Evolutionary conservation across 2,888 invertebrate species (phyloP).

Genomic region (Atrina japonica): DNA sequence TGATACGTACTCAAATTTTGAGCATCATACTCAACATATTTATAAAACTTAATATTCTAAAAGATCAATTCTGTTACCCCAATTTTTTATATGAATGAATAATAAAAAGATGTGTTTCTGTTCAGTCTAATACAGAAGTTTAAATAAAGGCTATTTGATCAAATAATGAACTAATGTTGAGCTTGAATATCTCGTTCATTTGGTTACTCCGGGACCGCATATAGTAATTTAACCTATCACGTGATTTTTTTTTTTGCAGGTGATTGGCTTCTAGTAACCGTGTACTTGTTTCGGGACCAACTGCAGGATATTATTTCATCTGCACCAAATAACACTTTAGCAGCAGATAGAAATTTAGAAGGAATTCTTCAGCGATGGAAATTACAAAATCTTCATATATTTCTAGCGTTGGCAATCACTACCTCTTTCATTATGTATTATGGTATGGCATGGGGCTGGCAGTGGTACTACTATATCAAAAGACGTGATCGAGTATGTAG

Average conservation of each 20-base stretch:
- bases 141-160: too few relatives aligned
- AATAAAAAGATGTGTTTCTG: too few relatives aligned
- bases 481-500: slow-evolving; percentile 30
- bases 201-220: too few relatives aligned
- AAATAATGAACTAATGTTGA: too few relatives aligned
- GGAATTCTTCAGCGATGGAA: slow-evolving; percentile 34
- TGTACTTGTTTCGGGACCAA: slow-evolving; percentile 84
- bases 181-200: too few relatives aligned
- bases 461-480: slow-evolving; percentile 86
- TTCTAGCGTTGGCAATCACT: slow-evolving; percentile 71
- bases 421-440: slow-evolving; percentile 85
- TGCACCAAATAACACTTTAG: not conserved
- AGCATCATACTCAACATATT: too few relatives aligned
- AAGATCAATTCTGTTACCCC: too few relatives aligned
- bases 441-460: slow-evolving; percentile 84
- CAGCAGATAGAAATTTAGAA: not conserved
- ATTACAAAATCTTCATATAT: slow-evolving; percentile 54
- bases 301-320: slow-evolving; percentile 18
- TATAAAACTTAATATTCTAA: too few relatives aligned
- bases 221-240: too few relatives aligned
- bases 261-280: slow-evolving; percentile 85
- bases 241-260: slow-evolving; percentile 46
- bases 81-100: too few relatives aligned
- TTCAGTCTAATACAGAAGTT: too few relatives aligned
- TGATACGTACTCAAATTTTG: too few relatives aligned